A percentile compares a stretch with the other conserved stretches of the same genome.
Evolutionary conservation across 2,888 invertebrate species (phyloP).

Genomic region (Amitus sp.): DNA sequence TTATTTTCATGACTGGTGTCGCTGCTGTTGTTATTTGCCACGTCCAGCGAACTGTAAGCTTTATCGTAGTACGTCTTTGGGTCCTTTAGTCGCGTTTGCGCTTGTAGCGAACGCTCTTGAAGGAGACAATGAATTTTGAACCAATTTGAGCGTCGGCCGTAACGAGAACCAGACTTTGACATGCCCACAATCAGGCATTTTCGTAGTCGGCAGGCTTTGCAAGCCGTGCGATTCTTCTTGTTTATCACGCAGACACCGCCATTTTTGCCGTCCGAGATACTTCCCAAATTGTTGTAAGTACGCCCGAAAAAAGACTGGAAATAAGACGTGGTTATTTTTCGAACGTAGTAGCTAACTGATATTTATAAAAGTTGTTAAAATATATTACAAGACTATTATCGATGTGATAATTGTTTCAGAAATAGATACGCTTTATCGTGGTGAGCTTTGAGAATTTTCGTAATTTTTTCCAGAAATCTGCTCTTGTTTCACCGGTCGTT

Average conservation of each 20-base stretch:
- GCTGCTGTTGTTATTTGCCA: conserved; percentile 53
- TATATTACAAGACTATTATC: too few relatives aligned
- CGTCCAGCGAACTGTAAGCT: conserved; percentile 55
- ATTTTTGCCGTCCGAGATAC: conserved; percentile 92
- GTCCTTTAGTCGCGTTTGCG: conserved; percentile 55
- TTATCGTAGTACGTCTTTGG: conserved; percentile 56
- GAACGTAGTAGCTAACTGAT: too few relatives aligned
- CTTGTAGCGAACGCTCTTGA: conserved; percentile 67
- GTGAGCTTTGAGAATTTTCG: too few relatives aligned
- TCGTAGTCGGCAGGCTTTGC: conserved; percentile 88
- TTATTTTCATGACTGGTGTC: conserved; percentile 44
- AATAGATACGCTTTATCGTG: too few relatives aligned
- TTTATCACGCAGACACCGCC: conserved; percentile 91
- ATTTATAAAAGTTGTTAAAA: too few relatives aligned
- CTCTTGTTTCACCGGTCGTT: too few relatives aligned
- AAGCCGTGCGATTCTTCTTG: conserved; percentile 91
- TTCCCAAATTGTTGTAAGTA: conserved; percentile 89
- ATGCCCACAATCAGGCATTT: conserved; percentile 90
- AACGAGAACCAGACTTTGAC: conserved; percentile 91
- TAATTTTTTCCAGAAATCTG: too few relatives aligned
- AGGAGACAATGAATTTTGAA: conserved; percentile 89
- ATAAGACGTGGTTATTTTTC: too few relatives aligned
- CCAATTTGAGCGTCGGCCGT: conserved; percentile 91
- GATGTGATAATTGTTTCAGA: too few relatives aligned
- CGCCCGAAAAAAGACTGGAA: conserved; percentile 93